Percentiles rank a stretch among this genome's conserved stretches.
These are phyloP conservation scores for Dolichoris vasculosae DNA, from an alignment of 1,140 invertebrate genomes.

Conservation along the genomic window DNA sequence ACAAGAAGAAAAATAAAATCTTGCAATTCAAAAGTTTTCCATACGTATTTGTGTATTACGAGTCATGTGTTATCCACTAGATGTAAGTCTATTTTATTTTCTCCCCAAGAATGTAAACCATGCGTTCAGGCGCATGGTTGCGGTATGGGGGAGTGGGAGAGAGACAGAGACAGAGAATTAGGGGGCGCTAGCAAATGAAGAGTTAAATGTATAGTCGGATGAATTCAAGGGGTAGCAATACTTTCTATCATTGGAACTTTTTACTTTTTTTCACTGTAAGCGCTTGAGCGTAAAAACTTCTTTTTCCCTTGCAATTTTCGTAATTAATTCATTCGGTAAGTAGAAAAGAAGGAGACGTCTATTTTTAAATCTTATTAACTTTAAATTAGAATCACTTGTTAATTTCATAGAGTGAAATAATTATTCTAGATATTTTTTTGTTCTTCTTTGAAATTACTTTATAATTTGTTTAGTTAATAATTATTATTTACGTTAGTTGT, in stretches of 20 bases:
- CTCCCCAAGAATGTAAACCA: too few species aligned
- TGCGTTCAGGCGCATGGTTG: too few species aligned
- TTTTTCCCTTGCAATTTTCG: slow-evolving; percentile 15
- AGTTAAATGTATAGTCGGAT: background rate
- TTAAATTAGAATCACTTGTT: too few species aligned
- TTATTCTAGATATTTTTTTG: too few species aligned
- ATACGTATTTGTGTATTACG: background rate
- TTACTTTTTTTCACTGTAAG: background rate
- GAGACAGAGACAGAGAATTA: background rate
- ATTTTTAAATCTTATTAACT: too few species aligned
- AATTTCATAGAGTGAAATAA: too few species aligned
- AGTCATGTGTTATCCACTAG: background rate
- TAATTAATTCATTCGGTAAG: slow-evolving; percentile 48
- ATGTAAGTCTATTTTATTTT: too few species aligned
- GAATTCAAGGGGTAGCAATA: background rate
- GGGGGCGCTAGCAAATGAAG: background rate
- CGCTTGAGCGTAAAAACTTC: background rate
- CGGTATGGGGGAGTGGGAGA: background rate
- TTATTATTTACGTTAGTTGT: too few species aligned
- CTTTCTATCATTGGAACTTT: background rate
- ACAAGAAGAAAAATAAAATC: background rate
- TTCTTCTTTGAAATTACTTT: too few species aligned
- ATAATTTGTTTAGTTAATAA: too few species aligned
- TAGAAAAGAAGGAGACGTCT: background rate
- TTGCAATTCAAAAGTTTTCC: background rate